Evolutionary conservation across 1,140 invertebrate species (phyloP), one percentile per base, ranked within the genome.

Genomic region (Caenorhabditis tropicalis): DNA sequence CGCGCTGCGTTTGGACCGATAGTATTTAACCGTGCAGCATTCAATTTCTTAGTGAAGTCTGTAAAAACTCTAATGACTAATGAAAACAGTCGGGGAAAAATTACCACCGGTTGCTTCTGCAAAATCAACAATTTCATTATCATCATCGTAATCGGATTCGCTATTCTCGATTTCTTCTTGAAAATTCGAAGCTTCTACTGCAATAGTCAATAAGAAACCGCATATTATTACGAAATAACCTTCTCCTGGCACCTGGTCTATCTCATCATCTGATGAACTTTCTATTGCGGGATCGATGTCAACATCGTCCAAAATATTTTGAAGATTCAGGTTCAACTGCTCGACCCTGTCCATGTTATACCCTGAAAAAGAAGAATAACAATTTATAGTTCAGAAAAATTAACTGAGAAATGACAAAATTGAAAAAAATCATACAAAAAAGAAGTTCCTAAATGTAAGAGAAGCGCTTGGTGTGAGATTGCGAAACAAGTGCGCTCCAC

Each of bases 31-130:
- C 88, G 58, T 19, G 84, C 84, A 10, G 91, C 86, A 85, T 91
- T 91, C 15, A 91, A 88, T 53, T 88, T 90, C 85, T 92, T 92
- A 3, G 91, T 92, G 46, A 92, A 91, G 86, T 92, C 91, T 88
- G 60, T 84, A 89, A 80, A 56, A 19, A 6, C 6, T n/a, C 12
- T n/a, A 1, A 87, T 84, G 16, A 16, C 36, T 49, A 31, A 46
- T 79, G 19, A 86, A 51, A 86, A 86, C 29, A 88, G 85, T n/a
- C 12, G 3, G 43, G n/a, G 9, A 33, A 88, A 87, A 90, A 80
- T 91, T 90, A 88, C 88, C 88, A 56, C 86, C 89, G 36, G 91
- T 89, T 81, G 92, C 91, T 88, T 91, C 90, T 31, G 91, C 91
- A 80, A 90, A 89, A 74, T 91, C 89, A 24, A 46, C 82, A 51